These are phyloP conservation scores for Lepidochitona cinerea DNA, from an alignment of 2,888 invertebrate species.

Conservation along the genomic window DNA sequence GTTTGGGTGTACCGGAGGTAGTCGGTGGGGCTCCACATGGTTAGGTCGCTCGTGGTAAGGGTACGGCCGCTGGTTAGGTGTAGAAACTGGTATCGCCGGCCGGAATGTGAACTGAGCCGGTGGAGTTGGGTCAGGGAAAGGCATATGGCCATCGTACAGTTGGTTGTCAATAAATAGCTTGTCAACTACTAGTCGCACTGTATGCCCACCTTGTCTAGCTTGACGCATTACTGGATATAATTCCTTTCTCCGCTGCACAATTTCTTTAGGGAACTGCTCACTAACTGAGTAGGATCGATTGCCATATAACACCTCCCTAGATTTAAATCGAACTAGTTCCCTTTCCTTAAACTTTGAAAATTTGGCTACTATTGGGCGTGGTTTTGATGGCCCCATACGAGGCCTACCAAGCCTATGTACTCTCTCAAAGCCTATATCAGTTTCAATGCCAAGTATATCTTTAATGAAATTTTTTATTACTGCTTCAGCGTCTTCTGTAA, in stretches of 20 bases:
- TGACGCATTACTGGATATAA: not conserved
- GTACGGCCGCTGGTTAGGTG: not conserved
- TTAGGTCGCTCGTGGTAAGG: too few species aligned
- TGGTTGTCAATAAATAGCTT: not conserved
- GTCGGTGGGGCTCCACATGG: too few species aligned
- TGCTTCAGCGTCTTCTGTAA: not conserved
- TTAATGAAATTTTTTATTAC: not conserved
- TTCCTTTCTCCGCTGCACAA: not conserved
- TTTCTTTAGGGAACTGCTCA: not conserved
- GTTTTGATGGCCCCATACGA: not conserved
- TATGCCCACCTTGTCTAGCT: not conserved
- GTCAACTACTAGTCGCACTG: not conserved
- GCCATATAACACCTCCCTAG: not conserved
- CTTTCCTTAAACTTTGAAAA: not conserved
- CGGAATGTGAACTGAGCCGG: not conserved
- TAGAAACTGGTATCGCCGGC: too few species aligned
- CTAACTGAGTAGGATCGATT: not conserved
- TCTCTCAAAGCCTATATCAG: not conserved
- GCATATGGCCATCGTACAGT: not conserved
- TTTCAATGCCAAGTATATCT: not conserved
- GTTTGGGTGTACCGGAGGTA: too few species aligned
- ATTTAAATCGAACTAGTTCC: not conserved
- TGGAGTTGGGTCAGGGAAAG: not conserved
- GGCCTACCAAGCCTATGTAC: not conserved
- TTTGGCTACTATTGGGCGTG: not conserved